These are phyloP conservation scores for Lucifuga dentata DNA, from an alignment of 2,113 vertebrate genomes.

Conservation along the genomic window DNA sequence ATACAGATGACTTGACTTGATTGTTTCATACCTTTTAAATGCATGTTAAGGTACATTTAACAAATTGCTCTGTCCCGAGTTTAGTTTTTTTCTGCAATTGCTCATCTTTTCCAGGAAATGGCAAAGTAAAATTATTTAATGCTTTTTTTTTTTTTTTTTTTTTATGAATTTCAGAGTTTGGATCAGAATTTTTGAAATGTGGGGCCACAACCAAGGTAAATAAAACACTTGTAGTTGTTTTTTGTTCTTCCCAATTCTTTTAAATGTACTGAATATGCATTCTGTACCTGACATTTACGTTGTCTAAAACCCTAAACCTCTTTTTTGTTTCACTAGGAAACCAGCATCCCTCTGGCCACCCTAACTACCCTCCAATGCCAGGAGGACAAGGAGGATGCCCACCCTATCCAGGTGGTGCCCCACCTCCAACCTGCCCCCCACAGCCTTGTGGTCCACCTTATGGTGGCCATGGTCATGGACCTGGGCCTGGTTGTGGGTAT, in stretches of 20 bases:
- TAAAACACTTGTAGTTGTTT: neutral
- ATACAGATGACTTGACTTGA: no score
- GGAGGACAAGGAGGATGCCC: constrained; percentile 12
- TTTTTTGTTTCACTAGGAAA: constrained; percentile 2
- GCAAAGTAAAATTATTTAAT: no score
- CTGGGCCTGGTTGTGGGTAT: neutral
- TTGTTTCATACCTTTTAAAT: no score
- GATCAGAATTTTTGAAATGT: constrained; percentile 52
- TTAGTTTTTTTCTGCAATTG: no score
- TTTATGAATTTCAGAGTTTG: neutral
- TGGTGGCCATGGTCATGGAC: neutral
- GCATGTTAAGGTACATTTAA: no score
- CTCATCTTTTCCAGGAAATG: no score
- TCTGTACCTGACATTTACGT: neutral
- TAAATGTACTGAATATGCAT: neutral
- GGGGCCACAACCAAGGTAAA: constrained; percentile 71
- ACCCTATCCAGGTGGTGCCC: neutral
- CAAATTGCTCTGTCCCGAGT: no score
- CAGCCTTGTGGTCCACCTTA: constrained; percentile 8
- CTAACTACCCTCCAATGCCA: constrained; percentile 8
- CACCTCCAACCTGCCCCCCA: neutral
- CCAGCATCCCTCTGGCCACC: constrained; percentile 1
- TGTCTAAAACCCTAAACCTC: no score
- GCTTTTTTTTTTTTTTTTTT: neutral
- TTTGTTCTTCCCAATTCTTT: neutral